Evolutionary conservation across 2,797 vertebrate genomes (phyloP).

Genomic region (Centropyge bicolor): DNA sequence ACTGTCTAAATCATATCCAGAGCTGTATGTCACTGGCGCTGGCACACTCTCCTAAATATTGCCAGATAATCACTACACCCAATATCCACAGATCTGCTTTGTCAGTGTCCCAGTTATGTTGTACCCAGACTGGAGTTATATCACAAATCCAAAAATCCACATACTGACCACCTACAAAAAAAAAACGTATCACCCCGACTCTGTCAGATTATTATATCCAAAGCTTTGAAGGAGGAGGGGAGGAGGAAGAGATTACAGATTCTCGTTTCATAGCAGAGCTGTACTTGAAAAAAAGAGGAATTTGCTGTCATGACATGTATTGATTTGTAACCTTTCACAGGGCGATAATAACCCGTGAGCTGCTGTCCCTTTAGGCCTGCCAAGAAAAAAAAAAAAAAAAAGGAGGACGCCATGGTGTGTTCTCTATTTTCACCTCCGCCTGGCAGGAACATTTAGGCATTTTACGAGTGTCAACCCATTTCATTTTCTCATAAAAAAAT

Average conservation of each 20-base stretch:
- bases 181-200: slow-evolving; percentile 33
- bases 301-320: slow-evolving; percentile 71
- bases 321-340: slow-evolving; percentile 78
- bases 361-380: slow-evolving; percentile 48
- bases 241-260: slow-evolving; percentile 63
- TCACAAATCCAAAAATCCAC: slow-evolving; percentile 67
- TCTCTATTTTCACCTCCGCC: slow-evolving; percentile 47
- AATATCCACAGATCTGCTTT: slow-evolving; percentile 53
- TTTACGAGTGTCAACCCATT: slow-evolving; percentile 49
- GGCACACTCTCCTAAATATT: slow-evolving; percentile 6
- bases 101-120: slow-evolving; percentile 47
- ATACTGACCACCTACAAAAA: slow-evolving; percentile 23
- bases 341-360: slow-evolving; percentile 70
- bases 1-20: slow-evolving; percentile 5
- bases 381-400: slow-evolving; percentile 24
- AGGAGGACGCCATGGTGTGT: slow-evolving; percentile 11
- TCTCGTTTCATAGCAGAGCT: slow-evolving; percentile 68
- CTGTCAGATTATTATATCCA: slow-evolving; percentile 68
- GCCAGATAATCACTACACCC: slow-evolving; percentile 41
- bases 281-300: slow-evolving; percentile 63
- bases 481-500: slow-evolving; percentile 63
- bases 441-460: slow-evolving; percentile 45
- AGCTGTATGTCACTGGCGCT: slow-evolving; percentile 13
- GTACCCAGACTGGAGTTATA: slow-evolving; percentile 51
- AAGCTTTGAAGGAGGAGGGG: slow-evolving; percentile 45